Base-by-base conservation (phyloP, 1,140 invertebrate species). In the Leptopilina clavipes region DNA sequence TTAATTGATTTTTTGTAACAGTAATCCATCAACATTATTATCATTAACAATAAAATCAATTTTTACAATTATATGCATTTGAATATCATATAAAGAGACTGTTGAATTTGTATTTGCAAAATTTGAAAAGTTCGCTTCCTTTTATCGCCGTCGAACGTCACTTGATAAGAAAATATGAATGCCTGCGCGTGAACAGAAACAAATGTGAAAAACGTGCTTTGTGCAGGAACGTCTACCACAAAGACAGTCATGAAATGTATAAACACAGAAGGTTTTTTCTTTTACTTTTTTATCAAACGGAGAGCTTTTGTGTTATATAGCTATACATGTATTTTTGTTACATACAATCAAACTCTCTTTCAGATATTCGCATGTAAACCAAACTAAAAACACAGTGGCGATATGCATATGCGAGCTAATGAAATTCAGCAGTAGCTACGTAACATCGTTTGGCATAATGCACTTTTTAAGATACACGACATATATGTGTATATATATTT, bases 321-420 rank as follows among this genome's bases (percentile, higher is more conserved):
- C 76, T 76, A 70, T 79, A 71, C 77, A 70, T 79, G 70, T 78
- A 82, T 85, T 82, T 86, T 84, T 85, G 84, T 87, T 85, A 84
- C 80, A 79, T 81, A n/a, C n/a, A n/a, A n/a, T n/a, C n/a, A n/a
- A n/a, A n/a, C n/a, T n/a, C n/a, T n/a, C n/a, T n/a, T n/a, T 72
- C 78, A 73, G 78, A 79, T 72, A 79, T 72, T 77, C 71, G 78
- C 78, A 79, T 75, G 79, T 81, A 78, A 76, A 75, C 78, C 73
- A 81, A 80, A 78, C 76, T 78, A 80, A 31, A 31, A 31, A 81
- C 80, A 79, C 79, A 79, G 80, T 74, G 65, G 76, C 82, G 82
- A 83, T 84, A 86, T 85, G 83, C 83, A 84, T 83, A 86, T 83
- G 81, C 83, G 82, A 83, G 78, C 81, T 86, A 87, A 87, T 84